Evolutionary conservation across 2,113 vertebrate species (phyloP).

Genomic region (Urocitellus parryii): DNA sequence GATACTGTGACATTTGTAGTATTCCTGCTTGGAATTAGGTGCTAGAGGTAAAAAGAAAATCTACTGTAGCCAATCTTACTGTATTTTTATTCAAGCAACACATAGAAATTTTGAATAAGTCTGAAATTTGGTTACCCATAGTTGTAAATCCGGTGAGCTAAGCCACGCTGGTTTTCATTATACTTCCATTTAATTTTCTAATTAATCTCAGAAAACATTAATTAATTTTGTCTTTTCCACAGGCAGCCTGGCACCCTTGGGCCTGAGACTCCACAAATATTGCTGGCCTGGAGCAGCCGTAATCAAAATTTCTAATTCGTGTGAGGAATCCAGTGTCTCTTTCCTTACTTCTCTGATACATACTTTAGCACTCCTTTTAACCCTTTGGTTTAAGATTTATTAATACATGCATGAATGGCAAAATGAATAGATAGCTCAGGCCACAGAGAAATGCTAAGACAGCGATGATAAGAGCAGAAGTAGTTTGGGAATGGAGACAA

Average conservation of each 20-base stretch:
- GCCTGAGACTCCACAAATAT: constrained; percentile 70
- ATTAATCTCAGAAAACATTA: constrained; percentile 81
- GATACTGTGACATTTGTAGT: neutral
- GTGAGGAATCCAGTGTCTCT: constrained; percentile 31
- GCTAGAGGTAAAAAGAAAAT: neutral
- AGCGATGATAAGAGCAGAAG: neutral
- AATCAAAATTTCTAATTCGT: constrained; percentile 75
- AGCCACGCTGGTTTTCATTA: constrained; percentile 76
- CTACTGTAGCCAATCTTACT: constrained; percentile 3
- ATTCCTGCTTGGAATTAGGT: neutral
- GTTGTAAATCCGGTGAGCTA: constrained; percentile 60
- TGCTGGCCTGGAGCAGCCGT: constrained; percentile 53
- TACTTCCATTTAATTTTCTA: constrained; percentile 80
- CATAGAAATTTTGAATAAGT: constrained; percentile 55
- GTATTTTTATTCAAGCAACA: constrained; percentile 64
- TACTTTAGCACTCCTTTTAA: constrained; percentile 54
- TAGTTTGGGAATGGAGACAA: neutral
- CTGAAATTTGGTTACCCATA: constrained; percentile 56
- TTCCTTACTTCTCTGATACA: constrained; percentile 18
- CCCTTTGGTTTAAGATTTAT: constrained; percentile 34
- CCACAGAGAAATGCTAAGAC: neutral
- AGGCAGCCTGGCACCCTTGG: constrained; percentile 66
- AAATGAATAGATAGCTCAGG: neutral
- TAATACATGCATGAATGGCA: neutral
- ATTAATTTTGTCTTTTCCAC: constrained; percentile 81